These are phyloP conservation scores for Parascotia fuliginaria DNA, from an alignment of 2,888 invertebrate genomes.

Conservation along the genomic window DNA sequence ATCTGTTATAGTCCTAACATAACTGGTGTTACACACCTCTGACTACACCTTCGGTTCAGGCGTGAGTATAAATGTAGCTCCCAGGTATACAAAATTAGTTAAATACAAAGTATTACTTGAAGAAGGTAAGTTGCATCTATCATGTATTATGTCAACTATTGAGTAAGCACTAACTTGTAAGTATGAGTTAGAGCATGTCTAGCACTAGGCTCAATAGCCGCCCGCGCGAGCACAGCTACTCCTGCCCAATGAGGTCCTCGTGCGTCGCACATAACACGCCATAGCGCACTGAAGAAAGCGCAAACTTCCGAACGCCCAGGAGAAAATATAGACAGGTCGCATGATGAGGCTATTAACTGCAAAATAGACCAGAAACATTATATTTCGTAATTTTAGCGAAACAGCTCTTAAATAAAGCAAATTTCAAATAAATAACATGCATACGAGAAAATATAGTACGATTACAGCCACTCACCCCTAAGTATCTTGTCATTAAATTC, in stretches of 20 bases:
- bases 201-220: constrained; percentile 87
- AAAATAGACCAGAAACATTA: constrained; percentile 34
- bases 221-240: constrained; percentile 87
- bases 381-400: neutral
- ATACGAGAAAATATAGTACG: too few species aligned
- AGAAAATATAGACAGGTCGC: constrained; percentile 88
- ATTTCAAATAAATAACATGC: neutral
- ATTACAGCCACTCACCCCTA: constrained; percentile 68
- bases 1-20: too few species aligned
- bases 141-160: too few species aligned
- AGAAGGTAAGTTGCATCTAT: too few species aligned
- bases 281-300: constrained; percentile 88
- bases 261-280: constrained; percentile 87
- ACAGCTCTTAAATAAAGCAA: too few species aligned
- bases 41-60: too few species aligned
- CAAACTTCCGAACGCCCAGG: constrained; percentile 87
- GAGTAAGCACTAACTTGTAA: constrained; percentile 86
- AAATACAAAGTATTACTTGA: too few species aligned
- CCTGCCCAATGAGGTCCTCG: constrained; percentile 88
- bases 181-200: constrained; percentile 88
- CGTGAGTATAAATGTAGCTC: too few species aligned
- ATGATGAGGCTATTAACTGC: constrained; percentile 87
- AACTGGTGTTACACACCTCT: too few species aligned
- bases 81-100: too few species aligned
- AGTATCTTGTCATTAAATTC: constrained; percentile 81